Evolutionary conservation across 2,113 vertebrate genomes (phyloP), one percentile per base, ranked within the genome.

Genomic region (Dipodomys stephensi): DNA sequence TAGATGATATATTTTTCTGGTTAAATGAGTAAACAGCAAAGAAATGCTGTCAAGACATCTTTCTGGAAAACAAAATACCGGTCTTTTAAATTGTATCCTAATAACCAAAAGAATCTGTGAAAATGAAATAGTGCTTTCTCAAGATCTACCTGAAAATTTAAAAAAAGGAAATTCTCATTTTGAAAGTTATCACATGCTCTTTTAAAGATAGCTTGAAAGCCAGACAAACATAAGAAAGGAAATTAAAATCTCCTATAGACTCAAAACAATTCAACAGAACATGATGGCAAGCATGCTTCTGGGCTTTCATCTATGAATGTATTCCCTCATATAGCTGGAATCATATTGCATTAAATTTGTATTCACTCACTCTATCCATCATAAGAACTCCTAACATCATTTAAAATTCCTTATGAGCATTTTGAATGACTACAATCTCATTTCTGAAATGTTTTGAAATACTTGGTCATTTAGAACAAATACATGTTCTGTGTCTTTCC

Each of bases 141-240:
- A 91, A 83, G 62, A 64, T 10, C 25, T 69, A 32, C 46, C 83
- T 95, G 67, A 95, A 87, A 53, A 25, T 82, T 64, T 28, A 69
- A 86, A 39, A 13, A 44, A 82, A 57, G 15, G 15, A 57, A 57
- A 62, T 35, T 32, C 28, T n/a, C 25, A 88, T 81, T 90, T 86
- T 77, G 30, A 92, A 96, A 91, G 83, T 57, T 28, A 80, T 35
- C 83, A 79, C 60, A 49, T 65, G 44, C 20, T 88, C 65, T 83
- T 87, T 90, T 44, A 90, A 89, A 83, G 79, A 90, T n/a, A 73
- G 20, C 39, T 32, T 72, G 62, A 77, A 95, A 93, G 39, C 60
- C 25, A 90, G 8, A 76, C 28, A 83, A 49, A 88, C 35, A 67
- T 28, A 62, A 64, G 71, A 84, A 91, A 86, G 44, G 77, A 87